Conservation (phyloP, 2,113 vertebrate species). For the Rhinoptilus africanus region DNA sequence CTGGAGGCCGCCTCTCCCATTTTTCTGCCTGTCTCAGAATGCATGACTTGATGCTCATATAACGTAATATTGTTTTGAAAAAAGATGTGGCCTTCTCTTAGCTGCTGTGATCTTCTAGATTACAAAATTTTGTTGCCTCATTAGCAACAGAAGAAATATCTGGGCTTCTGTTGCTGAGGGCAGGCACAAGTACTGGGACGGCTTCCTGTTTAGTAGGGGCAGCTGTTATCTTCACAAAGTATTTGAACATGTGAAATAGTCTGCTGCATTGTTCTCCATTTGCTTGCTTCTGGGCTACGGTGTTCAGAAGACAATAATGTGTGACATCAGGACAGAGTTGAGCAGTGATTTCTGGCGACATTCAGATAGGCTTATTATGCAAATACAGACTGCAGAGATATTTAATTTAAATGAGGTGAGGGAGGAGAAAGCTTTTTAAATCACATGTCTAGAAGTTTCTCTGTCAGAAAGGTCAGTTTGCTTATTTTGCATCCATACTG, state of each 20-base stretch:
- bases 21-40: background rate
- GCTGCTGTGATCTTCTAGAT: background rate
- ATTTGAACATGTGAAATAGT: background rate
- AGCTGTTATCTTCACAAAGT: background rate
- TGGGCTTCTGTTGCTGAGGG: background rate
- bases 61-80: background rate
- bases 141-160: background rate
- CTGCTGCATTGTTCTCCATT: background rate
- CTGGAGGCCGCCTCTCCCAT: background rate
- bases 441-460: background rate
- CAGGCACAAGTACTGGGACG: background rate
- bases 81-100: background rate
- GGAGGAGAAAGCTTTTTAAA: background rate
- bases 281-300: background rate
- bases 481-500: background rate
- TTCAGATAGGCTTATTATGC: background rate
- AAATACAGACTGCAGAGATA: background rate
- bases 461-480: background rate
- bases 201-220: background rate
- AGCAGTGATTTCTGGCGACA: background rate
- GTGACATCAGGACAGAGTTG: background rate
- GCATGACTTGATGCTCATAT: background rate
- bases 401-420: background rate
- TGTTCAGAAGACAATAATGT: background rate
- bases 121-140: background rate